Evolutionary conservation across 1,140 invertebrate species (phyloP).

Genomic region (Drosophila aff.): DNA sequence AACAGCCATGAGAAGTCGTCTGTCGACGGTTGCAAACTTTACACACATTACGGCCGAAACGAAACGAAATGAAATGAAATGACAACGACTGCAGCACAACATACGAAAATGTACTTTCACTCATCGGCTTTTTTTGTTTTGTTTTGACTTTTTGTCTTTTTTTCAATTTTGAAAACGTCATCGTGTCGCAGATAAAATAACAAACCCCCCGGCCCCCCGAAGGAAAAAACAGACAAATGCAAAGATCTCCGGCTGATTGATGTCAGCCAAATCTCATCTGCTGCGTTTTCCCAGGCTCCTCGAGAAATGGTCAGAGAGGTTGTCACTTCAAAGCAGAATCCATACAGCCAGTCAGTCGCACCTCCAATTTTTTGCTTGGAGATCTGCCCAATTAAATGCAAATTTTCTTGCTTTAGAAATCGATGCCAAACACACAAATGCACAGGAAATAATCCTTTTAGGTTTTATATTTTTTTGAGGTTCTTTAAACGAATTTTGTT

Average conservation of each 20-base stretch:
- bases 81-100: constrained; percentile 66
- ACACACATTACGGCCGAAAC: constrained; percentile 76
- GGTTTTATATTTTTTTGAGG: too few species aligned
- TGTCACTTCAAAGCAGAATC: constrained; percentile 73
- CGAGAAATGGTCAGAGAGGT: constrained; percentile 35
- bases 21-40: constrained; percentile 74
- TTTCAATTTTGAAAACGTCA: constrained; percentile 75
- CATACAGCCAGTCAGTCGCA: constrained; percentile 60
- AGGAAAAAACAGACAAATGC: constrained; percentile 52
- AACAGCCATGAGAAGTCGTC: constrained; percentile 61
- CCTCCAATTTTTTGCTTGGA: background rate
- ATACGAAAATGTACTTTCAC: constrained; percentile 81
- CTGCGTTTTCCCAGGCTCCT: constrained; percentile 42
- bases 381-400: constrained; percentile 77
- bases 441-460: constrained; percentile 12
- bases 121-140: constrained; percentile 66
- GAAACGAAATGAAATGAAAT: constrained; percentile 42
- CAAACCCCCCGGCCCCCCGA: constrained; percentile 22
- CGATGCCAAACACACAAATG: constrained; percentile 39
- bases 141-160: constrained; percentile 53
- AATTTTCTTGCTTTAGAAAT: constrained; percentile 77
- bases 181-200: constrained; percentile 72
- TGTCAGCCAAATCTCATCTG: constrained; percentile 60
- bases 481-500: too few species aligned
- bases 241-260: constrained; percentile 63